These are phyloP conservation scores for Perognathus longimembris DNA, from an alignment of 2,113 vertebrate genomes.

Conservation along the genomic window DNA sequence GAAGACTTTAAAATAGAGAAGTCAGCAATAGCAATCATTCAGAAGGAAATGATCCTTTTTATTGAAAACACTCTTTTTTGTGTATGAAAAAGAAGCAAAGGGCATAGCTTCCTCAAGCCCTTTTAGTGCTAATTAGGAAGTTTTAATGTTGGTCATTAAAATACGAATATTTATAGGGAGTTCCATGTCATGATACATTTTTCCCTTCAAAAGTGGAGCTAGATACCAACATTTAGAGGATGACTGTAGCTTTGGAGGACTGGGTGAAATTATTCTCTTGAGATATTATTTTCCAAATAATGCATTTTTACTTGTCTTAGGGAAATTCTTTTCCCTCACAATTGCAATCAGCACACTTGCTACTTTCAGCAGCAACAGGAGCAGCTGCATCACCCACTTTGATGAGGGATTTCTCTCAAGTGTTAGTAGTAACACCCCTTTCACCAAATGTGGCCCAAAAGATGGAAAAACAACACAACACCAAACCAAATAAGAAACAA, in stretches of 20 bases:
- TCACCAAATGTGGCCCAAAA: slow-evolving; percentile 68
- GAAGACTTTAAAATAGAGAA: not conserved
- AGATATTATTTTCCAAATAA: slow-evolving; percentile 74
- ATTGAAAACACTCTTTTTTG: not conserved
- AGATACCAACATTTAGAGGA: not conserved
- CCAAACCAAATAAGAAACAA: not conserved
- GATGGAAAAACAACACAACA: slow-evolving; percentile 49
- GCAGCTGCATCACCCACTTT: slow-evolving; percentile 64
- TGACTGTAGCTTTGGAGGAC: not conserved
- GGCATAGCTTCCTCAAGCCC: slow-evolving; percentile 14
- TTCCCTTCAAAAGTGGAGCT: slow-evolving; percentile 45
- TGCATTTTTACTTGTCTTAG: slow-evolving; percentile 68
- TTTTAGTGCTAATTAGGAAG: slow-evolving; percentile 39
- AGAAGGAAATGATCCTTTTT: not conserved
- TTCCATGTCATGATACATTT: not conserved
- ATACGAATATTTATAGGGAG: slow-evolving; percentile 60
- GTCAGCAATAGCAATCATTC: not conserved
- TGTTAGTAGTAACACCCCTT: slow-evolving; percentile 72
- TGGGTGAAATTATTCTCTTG: slow-evolving; percentile 50
- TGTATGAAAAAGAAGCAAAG: not conserved
- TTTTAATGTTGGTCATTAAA: slow-evolving; percentile 59
- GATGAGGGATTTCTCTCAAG: slow-evolving; percentile 68
- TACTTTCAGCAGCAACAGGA: slow-evolving; percentile 60
- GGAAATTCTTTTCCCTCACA: slow-evolving; percentile 63
- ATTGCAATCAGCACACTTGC: slow-evolving; percentile 60